These are phyloP conservation scores for Julus scanicus DNA, from an alignment of 2,888 invertebrate species.

Conservation along the genomic window DNA sequence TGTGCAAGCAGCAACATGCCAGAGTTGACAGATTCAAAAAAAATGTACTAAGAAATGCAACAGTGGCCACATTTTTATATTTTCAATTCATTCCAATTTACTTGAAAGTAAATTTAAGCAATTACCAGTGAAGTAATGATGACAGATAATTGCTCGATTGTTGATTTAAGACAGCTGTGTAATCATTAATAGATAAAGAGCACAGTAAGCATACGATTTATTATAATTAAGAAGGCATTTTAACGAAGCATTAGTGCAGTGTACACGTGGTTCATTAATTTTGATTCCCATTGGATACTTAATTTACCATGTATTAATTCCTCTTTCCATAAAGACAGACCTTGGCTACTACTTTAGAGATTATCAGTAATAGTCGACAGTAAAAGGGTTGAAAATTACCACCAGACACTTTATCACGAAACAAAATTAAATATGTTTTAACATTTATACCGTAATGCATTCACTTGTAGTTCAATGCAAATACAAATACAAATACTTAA, in stretches of 20 bases:
- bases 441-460: too few relatives aligned
- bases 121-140: neutral
- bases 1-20: too few relatives aligned
- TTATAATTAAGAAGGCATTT: neutral
- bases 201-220: neutral
- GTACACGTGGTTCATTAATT: neutral
- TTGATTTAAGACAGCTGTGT: neutral
- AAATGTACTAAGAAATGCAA: too few relatives aligned
- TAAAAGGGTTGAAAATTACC: neutral
- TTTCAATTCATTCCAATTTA: too few relatives aligned
- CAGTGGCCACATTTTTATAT: too few relatives aligned
- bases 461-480: too few relatives aligned
- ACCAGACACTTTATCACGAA: too few relatives aligned
- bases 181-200: neutral
- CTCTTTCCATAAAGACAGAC: neutral
- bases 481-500: too few relatives aligned
- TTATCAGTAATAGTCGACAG: neutral
- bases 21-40: too few relatives aligned
- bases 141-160: neutral
- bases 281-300: neutral
- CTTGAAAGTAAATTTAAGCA: too few relatives aligned
- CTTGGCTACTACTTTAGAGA: neutral
- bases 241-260: neutral
- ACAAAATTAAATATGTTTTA: too few relatives aligned
- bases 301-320: neutral